Conservation (phyloP, 2,797 vertebrate genomes). For the Notamacropus eugenii region DNA sequence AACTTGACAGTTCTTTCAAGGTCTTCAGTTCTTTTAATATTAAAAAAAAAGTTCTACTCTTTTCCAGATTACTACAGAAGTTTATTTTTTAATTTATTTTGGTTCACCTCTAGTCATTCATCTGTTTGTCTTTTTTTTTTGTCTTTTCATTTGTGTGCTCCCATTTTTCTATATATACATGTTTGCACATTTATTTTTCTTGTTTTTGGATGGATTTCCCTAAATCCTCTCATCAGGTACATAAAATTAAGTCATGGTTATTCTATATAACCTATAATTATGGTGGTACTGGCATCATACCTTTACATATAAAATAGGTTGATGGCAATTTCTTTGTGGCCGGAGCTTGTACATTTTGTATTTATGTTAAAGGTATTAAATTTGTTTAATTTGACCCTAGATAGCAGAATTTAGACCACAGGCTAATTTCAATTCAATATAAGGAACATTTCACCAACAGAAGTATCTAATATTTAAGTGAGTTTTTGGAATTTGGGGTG, state of each 20-base stretch:
- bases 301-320: background rate
- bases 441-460: background rate
- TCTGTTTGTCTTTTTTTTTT: background rate
- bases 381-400: background rate
- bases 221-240: background rate
- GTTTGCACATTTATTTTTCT: background rate
- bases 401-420: background rate
- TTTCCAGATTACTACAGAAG: too few relatives aligned
- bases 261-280: background rate
- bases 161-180: background rate
- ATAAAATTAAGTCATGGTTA: background rate
- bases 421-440: background rate
- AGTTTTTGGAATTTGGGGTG: background rate
- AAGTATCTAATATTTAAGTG: background rate
- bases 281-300: background rate
- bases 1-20: background rate
- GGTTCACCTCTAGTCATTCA: background rate
- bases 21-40: background rate
- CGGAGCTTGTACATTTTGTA: background rate
- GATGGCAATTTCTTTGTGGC: background rate
- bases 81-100: too few relatives aligned
- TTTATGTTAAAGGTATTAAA: background rate
- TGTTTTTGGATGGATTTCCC: background rate
- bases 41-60: too few relatives aligned
- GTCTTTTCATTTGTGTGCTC: background rate